Conservation (phyloP, 2,113 vertebrate species). For the Saguinus imperator region DNA sequence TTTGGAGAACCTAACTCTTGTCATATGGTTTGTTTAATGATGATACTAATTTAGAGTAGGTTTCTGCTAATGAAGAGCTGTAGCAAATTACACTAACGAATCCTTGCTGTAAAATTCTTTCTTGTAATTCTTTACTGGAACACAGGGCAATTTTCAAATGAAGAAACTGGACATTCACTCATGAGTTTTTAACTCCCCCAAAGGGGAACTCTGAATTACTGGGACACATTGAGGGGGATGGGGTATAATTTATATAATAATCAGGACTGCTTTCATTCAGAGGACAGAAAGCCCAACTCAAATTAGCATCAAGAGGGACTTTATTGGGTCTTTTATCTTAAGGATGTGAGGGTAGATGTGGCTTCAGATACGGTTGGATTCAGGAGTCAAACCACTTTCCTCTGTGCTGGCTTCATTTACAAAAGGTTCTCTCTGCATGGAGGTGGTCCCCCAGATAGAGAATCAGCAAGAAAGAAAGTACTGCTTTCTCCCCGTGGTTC, state of each 20-base stretch:
- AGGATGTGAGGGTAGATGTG: fast-evolving
- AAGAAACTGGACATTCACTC: not conserved
- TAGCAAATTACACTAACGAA: not conserved
- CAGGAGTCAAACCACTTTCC: not conserved
- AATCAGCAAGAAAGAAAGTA: not conserved
- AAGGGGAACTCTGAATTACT: not conserved
- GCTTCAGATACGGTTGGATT: not conserved
- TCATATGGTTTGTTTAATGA: not conserved
- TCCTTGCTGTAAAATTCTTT: not conserved
- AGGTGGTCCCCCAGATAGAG: not conserved
- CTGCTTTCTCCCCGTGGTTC: not conserved
- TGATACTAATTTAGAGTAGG: not conserved
- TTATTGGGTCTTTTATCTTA: not conserved
- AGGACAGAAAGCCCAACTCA: not conserved
- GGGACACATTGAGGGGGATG: not conserved
- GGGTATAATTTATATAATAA: not conserved
- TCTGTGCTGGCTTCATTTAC: not conserved
- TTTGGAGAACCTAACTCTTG: slow-evolving; percentile 35
- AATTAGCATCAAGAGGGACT: too few species aligned
- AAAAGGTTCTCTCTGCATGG: not conserved
- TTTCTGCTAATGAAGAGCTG: not conserved
- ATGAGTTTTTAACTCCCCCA: not conserved
- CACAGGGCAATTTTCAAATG: not conserved
- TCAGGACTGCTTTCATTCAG: not conserved
- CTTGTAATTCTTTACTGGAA: not conserved